phyloP scores from a whole-genome alignment of 1,140 invertebrate species.

The Panagrolaimus sp. region DNA sequence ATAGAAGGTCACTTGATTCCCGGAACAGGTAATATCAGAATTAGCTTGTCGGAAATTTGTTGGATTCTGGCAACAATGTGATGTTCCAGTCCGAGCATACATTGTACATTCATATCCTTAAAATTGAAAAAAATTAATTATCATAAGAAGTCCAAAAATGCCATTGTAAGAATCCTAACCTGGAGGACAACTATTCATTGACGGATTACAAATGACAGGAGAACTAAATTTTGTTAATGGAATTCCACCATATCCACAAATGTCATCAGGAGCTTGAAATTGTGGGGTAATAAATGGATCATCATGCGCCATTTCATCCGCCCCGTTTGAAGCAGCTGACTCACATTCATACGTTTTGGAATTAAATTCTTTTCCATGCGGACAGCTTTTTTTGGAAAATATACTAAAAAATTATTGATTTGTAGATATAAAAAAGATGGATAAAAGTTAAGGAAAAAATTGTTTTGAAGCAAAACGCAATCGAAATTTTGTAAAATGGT shows the following conservation, averaged over 20 bases:
- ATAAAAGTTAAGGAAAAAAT: no score
- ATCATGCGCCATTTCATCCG: conserved; percentile 25
- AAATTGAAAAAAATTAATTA: conserved; percentile 20
- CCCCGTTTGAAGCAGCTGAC: neutral
- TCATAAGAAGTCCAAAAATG: conserved; percentile 12
- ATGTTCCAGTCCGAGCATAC: conserved; percentile 55
- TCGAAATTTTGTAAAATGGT: no score
- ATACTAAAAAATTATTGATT: no score
- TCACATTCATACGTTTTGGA: conserved; percentile 46
- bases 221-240: conserved; percentile 56
- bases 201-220: conserved; percentile 55
- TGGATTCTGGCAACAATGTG: conserved; percentile 54
- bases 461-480: no score
- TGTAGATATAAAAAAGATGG: no score
- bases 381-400: conserved; percentile 26
- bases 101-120: conserved; percentile 56
- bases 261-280: conserved; percentile 56
- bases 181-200: conserved; percentile 56
- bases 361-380: conserved; percentile 53
- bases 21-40: conserved; percentile 34
- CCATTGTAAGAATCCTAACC: conserved; percentile 31
- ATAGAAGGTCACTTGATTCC: conserved; percentile 51
- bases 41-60: conserved; percentile 26
- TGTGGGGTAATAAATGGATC: conserved; percentile 50
- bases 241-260: conserved; percentile 51